Percentiles rank a stretch among this genome's conserved stretches.
Conservation (phyloP, 92 coral and sea anemone genomes). For the Muricea muricata region DNA sequence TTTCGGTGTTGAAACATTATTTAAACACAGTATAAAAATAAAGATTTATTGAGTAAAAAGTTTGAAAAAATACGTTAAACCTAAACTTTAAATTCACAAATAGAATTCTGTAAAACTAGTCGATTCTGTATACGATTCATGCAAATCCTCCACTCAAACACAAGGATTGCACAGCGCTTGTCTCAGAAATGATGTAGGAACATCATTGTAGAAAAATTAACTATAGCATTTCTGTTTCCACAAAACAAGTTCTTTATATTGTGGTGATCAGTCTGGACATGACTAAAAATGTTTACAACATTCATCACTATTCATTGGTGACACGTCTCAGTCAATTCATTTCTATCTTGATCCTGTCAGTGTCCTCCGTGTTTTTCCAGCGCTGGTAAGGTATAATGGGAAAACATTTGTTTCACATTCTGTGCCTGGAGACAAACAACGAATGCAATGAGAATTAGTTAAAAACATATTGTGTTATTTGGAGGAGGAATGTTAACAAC, state of each 20-base stretch:
- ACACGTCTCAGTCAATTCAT: background rate
- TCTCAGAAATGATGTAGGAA: too few species aligned
- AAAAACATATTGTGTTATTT: too few species aligned
- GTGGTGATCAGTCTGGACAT: background rate
- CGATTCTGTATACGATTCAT: background rate
- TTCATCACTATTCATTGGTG: background rate
- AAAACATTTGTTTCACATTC: slow-evolving; percentile 41
- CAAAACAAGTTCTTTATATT: background rate
- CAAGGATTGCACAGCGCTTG: too few species aligned
- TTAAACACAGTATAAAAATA: background rate
- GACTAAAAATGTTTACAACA: background rate
- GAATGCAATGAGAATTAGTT: too few species aligned
- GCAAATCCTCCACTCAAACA: too few species aligned
- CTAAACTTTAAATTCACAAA: background rate
- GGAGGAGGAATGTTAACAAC: too few species aligned
- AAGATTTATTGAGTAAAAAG: background rate
- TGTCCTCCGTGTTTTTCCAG: slow-evolving; percentile 41
- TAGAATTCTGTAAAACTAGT: background rate
- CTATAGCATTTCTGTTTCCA: background rate
- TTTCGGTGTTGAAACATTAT: too few species aligned
- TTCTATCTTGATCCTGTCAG: background rate
- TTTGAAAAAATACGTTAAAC: background rate
- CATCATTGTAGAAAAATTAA: background rate
- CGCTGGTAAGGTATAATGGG: slow-evolving; percentile 32
- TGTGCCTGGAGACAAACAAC: background rate